phyloP scores from a whole-genome alignment of 2,888 invertebrate genomes.

The Drosophila phalerata region DNA sequence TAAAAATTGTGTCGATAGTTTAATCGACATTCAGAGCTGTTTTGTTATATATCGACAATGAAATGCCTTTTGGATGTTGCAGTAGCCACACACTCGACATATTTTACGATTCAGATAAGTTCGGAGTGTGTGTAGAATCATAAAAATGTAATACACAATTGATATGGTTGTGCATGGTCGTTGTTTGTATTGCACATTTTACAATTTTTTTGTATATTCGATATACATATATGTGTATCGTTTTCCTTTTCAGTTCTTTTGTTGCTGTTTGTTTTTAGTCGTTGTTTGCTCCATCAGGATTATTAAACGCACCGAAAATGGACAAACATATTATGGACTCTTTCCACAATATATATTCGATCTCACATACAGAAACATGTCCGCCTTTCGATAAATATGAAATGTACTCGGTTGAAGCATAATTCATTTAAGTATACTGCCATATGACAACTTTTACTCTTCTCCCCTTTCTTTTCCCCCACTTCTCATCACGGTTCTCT shows the following conservation, averaged over 20 bases:
- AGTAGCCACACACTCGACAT: neutral
- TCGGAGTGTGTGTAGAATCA: neutral
- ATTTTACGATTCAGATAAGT: neutral
- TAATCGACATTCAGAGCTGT: slow-evolving; percentile 31
- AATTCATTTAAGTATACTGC: slow-evolving; percentile 67
- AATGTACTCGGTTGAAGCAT: slow-evolving; percentile 44
- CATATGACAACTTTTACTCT: slow-evolving; percentile 15
- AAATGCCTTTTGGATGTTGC: neutral
- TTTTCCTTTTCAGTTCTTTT: neutral
- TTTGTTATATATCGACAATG: slow-evolving; percentile 28
- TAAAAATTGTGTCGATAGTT: slow-evolving; percentile 7
- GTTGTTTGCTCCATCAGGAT: slow-evolving; percentile 42
- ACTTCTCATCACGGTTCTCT: neutral
- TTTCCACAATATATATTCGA: neutral
- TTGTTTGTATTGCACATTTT: slow-evolving; percentile 24
- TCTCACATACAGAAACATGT: slow-evolving; percentile 14
- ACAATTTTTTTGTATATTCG: neutral
- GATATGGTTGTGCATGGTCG: neutral
- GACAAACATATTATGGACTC: slow-evolving; percentile 43
- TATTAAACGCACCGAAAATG: slow-evolving; percentile 51
- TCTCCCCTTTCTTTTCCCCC: slow-evolving; percentile 1
- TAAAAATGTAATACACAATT: slow-evolving; percentile 6
- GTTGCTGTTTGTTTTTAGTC: neutral
- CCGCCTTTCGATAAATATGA: slow-evolving; percentile 27
- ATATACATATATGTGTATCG: neutral